A percentile compares a stretch with the other conserved stretches of the same genome.
Evolutionary conservation across 2,797 vertebrate species (phyloP).

Genomic region (Syngnathus acus): DNA sequence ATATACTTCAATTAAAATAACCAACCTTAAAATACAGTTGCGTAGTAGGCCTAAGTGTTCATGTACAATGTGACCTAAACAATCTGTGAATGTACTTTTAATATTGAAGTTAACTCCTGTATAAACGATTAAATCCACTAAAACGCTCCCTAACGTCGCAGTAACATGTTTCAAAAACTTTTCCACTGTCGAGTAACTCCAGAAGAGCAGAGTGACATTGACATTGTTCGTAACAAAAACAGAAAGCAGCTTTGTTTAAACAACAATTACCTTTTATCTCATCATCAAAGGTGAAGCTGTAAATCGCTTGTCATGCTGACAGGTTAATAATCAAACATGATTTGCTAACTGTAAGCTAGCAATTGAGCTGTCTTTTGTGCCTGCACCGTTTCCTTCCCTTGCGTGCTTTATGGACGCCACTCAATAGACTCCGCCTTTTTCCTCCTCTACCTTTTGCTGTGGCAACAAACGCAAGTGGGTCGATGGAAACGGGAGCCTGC

Average conservation of each 20-base stretch:
- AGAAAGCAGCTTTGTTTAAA: neutral
- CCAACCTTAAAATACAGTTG: too few relatives aligned
- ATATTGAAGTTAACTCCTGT: too few relatives aligned
- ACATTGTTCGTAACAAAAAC: neutral
- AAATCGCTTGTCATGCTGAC: too few relatives aligned
- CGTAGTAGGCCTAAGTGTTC: too few relatives aligned
- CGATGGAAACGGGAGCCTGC: conserved; percentile 36
- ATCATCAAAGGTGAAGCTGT: neutral
- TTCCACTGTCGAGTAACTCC: too few relatives aligned
- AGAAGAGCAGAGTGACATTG: neutral
- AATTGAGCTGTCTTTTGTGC: conserved; percentile 44
- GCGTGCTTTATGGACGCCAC: conserved; percentile 44
- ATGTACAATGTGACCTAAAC: too few relatives aligned
- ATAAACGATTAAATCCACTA: too few relatives aligned
- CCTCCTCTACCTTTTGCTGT: conserved; percentile 55
- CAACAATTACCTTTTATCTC: neutral
- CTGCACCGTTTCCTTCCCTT: conserved; percentile 31
- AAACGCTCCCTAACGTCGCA: too few relatives aligned
- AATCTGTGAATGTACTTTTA: too few relatives aligned
- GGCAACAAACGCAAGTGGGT: conserved; percentile 52
- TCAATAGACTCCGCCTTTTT: conserved; percentile 60
- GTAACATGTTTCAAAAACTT: too few relatives aligned
- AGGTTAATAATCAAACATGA: neutral
- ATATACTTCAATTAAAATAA: too few relatives aligned
- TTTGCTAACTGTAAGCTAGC: neutral